These are phyloP conservation scores for Sarcophaga rosellei DNA, from an alignment of 2,888 invertebrate genomes.

Conservation along the genomic window DNA sequence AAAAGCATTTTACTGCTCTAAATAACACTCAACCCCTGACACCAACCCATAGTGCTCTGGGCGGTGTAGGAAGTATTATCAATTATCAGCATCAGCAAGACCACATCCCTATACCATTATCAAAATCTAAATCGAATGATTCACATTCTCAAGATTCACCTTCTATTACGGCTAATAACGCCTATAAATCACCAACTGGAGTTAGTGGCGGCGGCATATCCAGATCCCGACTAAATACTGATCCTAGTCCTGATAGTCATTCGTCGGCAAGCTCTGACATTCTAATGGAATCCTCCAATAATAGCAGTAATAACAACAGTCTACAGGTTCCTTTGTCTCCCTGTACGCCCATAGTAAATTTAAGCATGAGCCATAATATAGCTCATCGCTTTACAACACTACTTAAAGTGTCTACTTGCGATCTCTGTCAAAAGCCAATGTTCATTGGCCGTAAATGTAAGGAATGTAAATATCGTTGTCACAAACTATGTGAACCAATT, in stretches of 20 bases:
- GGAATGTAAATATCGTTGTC: conserved; percentile 93
- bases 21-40: conserved; percentile 77
- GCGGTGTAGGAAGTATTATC: not conserved
- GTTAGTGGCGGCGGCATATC: conserved; percentile 63
- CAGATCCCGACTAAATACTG: conserved; percentile 79
- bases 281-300: conserved; percentile 74
- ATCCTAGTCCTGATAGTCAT: conserved; percentile 80
- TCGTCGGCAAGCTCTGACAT: conserved; percentile 79
- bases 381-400: conserved; percentile 94
- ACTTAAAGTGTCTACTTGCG: conserved; percentile 94
- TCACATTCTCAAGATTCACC: conserved; percentile 86
- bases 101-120: conserved; percentile 82
- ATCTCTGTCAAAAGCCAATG: conserved; percentile 94
- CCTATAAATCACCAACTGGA: conserved; percentile 68
- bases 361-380: conserved; percentile 93
- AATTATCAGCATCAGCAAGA: conserved; percentile 58
- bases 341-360: conserved; percentile 88
- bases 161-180: conserved; percentile 74
- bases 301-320: conserved; percentile 75
- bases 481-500: conserved; percentile 92
- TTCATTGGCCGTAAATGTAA: conserved; percentile 94
- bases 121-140: conserved; percentile 96
- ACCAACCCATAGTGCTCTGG: conserved; percentile 71
- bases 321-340: conserved; percentile 85
- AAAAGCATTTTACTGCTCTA: conserved; percentile 86